These are phyloP conservation scores for Paralvinella palmiformis DNA, from an alignment of 1,140 invertebrate species.

Conservation along the genomic window DNA sequence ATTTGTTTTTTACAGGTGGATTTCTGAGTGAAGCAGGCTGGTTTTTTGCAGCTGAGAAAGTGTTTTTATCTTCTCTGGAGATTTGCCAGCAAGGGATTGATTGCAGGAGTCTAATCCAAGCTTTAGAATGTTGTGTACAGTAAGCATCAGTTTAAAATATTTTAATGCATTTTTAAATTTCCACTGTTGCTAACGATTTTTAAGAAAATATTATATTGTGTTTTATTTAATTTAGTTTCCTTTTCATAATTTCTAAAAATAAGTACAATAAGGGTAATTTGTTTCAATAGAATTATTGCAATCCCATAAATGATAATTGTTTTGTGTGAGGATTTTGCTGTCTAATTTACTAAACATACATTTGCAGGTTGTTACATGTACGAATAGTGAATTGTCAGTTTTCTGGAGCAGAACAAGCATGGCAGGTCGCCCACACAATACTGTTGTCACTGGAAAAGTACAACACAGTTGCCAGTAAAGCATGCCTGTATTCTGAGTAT, in stretches of 20 bases:
- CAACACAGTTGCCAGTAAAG: constrained; percentile 56
- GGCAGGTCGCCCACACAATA: constrained; percentile 56
- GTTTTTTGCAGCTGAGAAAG: constrained; percentile 66
- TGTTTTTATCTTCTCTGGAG: constrained; percentile 59
- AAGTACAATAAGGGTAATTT: too few relatives aligned
- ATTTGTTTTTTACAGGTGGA: constrained; percentile 53
- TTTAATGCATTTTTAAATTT: background rate
- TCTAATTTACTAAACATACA: too few relatives aligned
- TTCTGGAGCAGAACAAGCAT: constrained; percentile 61
- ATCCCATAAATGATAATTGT: too few relatives aligned
- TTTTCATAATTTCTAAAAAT: too few relatives aligned
- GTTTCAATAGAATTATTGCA: too few relatives aligned
- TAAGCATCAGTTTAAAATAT: background rate
- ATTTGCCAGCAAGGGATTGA: constrained; percentile 32
- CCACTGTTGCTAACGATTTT: background rate
- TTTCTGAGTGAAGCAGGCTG: constrained; percentile 83
- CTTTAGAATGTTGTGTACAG: constrained; percentile 41
- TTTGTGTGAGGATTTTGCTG: too few relatives aligned
- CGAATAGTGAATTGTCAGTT: constrained; percentile 74
- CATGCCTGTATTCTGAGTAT: constrained; percentile 71
- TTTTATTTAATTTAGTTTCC: too few relatives aligned
- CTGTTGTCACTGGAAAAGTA: constrained; percentile 52
- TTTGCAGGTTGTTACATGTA: constrained; percentile 68
- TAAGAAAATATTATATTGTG: background rate
- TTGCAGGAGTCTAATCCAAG: constrained; percentile 27